A percentile compares a stretch with the other conserved stretches of the same genome.
These are phyloP conservation scores for Cerastis rubricosa DNA, from an alignment of 2,888 invertebrate species.

Conservation along the genomic window DNA sequence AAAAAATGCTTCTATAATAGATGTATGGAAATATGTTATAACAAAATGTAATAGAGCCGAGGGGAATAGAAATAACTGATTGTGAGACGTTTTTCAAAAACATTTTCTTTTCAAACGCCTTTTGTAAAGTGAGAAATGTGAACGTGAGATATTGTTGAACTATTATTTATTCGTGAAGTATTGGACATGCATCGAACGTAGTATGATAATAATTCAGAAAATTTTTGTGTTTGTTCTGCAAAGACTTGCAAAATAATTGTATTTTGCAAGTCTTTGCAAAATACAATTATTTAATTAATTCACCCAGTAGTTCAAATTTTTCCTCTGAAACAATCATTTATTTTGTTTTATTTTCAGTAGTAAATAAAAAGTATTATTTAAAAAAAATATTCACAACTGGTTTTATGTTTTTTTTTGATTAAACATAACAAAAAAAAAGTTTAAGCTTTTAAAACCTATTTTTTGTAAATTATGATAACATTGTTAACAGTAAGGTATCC, in stretches of 20 bases:
- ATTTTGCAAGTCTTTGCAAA: too few relatives aligned
- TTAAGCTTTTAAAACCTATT: neutral
- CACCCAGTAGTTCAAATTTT: neutral
- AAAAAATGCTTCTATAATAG: conserved; percentile 43
- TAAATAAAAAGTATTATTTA: neutral
- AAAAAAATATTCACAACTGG: neutral
- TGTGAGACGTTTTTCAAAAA: neutral
- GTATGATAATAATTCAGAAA: neutral
- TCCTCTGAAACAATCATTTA: neutral
- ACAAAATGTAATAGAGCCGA: conserved; percentile 13
- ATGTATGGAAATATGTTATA: neutral
- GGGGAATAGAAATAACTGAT: conserved; percentile 27
- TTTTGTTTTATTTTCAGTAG: neutral
- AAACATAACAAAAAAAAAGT: neutral
- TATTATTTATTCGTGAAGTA: conserved; percentile 27
- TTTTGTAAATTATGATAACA: neutral
- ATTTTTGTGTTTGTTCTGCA: neutral
- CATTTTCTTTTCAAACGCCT: conserved; percentile 3
- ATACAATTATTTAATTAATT: too few relatives aligned
- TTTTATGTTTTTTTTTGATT: neutral
- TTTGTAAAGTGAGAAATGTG: conserved; percentile 26
- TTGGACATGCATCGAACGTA: neutral
- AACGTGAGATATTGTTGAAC: conserved; percentile 10
- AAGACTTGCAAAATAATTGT: neutral
- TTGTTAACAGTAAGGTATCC: neutral